These are phyloP conservation scores for Acromyrmex echinatior DNA, from an alignment of 1,140 invertebrate genomes.

Conservation along the genomic window DNA sequence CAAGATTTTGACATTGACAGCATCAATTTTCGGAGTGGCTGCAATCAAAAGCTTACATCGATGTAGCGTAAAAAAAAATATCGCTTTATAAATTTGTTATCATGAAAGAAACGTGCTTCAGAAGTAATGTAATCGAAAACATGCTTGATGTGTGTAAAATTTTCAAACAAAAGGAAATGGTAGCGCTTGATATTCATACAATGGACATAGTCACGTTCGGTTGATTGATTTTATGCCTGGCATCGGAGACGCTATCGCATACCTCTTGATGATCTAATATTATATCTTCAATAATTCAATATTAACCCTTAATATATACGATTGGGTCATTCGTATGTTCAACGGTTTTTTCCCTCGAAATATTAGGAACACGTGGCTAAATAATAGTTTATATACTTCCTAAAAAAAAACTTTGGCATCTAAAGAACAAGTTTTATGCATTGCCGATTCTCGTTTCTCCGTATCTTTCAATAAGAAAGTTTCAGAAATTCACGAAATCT, in stretches of 20 bases:
- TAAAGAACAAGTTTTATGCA: too few relatives aligned
- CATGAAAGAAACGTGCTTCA: background rate
- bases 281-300: conserved; percentile 3
- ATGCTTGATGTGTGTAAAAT: background rate
- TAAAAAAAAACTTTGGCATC: too few relatives aligned
- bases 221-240: conserved; percentile 23
- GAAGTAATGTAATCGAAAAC: conserved; percentile 4
- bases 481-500: too few relatives aligned
- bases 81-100: conserved; percentile 4
- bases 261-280: conserved; percentile 22
- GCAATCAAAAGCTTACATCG: background rate
- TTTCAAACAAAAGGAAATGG: background rate
- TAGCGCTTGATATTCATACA: background rate
- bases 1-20: background rate
- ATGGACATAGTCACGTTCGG: background rate
- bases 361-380: too few relatives aligned
- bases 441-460: too few relatives aligned
- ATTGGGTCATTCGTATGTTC: too few relatives aligned
- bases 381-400: too few relatives aligned
- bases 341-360: too few relatives aligned
- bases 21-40: background rate
- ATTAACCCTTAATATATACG: background rate
- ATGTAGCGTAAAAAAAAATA: background rate
- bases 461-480: too few relatives aligned
- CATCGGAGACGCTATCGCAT: background rate